Conservation (phyloP, 2,888 invertebrate genomes). For the Tetropium fuscum region DNA sequence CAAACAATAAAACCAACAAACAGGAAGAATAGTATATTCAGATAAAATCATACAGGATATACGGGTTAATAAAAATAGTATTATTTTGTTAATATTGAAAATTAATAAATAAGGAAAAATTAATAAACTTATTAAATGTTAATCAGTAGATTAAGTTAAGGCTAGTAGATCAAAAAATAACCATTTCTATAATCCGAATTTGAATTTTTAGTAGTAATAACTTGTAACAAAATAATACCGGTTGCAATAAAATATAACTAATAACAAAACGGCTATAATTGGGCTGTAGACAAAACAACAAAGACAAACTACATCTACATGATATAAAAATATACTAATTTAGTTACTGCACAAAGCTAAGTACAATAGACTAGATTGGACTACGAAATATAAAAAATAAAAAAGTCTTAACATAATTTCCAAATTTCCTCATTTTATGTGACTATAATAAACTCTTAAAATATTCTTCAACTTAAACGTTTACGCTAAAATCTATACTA, state of each 20-base stretch:
- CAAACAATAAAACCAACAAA: conserved; percentile 18
- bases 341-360: conserved; percentile 23
- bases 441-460: no score
- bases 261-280: conserved; percentile 11
- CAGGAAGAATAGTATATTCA: conserved; percentile 17
- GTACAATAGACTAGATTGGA: conserved; percentile 26
- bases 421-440: no score
- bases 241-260: not conserved
- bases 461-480: no score
- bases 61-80: conserved; percentile 19
- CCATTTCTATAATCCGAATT: not conserved
- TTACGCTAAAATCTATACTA: no score
- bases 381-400: not conserved
- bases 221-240: conserved; percentile 26
- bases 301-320: conserved; percentile 6
- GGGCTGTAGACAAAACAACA: conserved; percentile 11
- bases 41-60: conserved; percentile 17
- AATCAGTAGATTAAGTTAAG: not conserved
- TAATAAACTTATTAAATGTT: not conserved
- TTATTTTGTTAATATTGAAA: conserved; percentile 21
- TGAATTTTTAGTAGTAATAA: not conserved
- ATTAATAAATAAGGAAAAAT: not conserved
- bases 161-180: not conserved
- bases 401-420: conserved; percentile 9
- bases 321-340: conserved; percentile 5